phyloP scores from a whole-genome alignment of 2,797 vertebrate species.

The Etheostoma perlongum region DNA sequence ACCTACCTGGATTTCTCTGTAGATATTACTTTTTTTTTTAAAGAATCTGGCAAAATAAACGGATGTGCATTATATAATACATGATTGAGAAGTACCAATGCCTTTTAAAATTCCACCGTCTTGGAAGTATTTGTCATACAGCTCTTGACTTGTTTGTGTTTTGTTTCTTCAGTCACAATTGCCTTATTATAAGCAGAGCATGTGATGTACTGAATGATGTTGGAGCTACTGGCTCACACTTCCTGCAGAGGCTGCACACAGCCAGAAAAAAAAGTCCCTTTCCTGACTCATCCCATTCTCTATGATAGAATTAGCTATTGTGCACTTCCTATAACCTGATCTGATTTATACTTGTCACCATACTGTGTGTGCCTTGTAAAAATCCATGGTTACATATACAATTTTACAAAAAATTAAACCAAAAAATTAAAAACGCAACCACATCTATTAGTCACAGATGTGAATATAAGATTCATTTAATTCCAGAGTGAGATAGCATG shows the following conservation, averaged over 20 bases:
- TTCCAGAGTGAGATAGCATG: neutral
- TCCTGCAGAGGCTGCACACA: conserved; percentile 19
- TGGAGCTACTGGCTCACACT: conserved; percentile 12
- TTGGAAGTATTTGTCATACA: neutral
- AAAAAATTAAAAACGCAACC: no score
- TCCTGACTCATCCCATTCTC: conserved; percentile 4
- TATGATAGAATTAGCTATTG: conserved; percentile 13
- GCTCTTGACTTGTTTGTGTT: neutral
- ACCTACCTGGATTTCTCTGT: no score
- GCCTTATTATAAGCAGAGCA: conserved; percentile 4
- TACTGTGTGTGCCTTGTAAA: neutral
- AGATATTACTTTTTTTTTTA: no score
- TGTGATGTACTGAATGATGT: conserved; percentile 9
- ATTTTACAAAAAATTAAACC: neutral
- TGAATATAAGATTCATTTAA: neutral
- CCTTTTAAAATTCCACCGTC: neutral
- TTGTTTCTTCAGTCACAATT: conserved; percentile 9
- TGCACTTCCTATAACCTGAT: neutral
- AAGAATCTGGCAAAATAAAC: no score
- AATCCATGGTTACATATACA: neutral
- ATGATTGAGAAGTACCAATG: neutral
- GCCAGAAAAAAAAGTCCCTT: neutral
- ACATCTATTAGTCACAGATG: neutral
- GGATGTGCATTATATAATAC: neutral
- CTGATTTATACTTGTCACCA: neutral